phyloP scores from a whole-genome alignment of 2,797 vertebrate species.

The Picus viridis region DNA sequence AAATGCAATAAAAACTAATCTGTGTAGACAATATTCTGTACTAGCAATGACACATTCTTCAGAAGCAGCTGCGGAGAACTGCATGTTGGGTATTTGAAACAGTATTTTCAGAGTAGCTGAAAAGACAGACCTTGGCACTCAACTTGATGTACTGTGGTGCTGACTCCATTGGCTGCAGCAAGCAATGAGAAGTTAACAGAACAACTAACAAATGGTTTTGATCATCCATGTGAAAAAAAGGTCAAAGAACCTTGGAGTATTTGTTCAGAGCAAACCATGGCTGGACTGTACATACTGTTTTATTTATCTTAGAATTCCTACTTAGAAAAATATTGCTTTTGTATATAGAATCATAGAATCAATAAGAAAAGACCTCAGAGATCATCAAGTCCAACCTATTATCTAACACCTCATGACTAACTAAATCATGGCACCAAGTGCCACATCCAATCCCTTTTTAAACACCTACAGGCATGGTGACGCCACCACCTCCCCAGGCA shows the following conservation, averaged over 20 bases:
- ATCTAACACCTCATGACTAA: no score
- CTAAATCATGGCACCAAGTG: no score
- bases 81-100: not conserved
- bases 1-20: not conserved
- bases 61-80: not conserved
- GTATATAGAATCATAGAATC: not conserved
- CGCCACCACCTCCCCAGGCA: no score
- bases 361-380: no score
- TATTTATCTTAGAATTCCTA: not conserved
- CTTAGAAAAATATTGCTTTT: not conserved
- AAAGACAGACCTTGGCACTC: not conserved
- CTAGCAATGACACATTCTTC: not conserved
- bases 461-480: no score
- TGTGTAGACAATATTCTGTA: not conserved
- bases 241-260: not conserved
- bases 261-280: not conserved
- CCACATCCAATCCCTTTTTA: no score
- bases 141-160: not conserved
- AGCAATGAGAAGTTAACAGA: not conserved
- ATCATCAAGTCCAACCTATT: not conserved
- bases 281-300: not conserved
- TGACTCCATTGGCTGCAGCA: not conserved
- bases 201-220: not conserved
- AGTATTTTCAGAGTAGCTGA: not conserved
- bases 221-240: not conserved